phyloP scores from a whole-genome alignment of 2,797 vertebrate genomes.

The Melanotaenia pygmaea region DNA sequence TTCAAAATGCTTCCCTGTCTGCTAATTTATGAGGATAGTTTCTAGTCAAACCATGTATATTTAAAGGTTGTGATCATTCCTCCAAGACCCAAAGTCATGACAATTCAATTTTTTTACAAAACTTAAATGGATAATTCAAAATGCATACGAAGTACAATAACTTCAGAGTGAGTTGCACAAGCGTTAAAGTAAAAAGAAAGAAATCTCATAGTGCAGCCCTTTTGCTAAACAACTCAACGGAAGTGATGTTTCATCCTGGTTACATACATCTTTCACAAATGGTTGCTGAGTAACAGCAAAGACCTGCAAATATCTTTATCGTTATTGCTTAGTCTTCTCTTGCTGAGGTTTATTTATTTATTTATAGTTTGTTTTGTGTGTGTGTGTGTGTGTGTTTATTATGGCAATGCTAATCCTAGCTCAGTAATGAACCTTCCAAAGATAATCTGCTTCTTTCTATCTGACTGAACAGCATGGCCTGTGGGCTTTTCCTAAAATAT shows the following conservation, averaged over 20 bases:
- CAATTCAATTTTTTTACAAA: background rate
- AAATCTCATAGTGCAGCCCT: background rate
- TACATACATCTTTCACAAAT: background rate
- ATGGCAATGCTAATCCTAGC: background rate
- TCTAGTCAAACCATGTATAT: background rate
- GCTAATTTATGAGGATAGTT: background rate
- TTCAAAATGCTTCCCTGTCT: slow-evolving; percentile 45
- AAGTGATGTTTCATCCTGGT: slow-evolving; percentile 35
- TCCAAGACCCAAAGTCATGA: fast-evolving
- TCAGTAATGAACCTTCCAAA: slow-evolving; percentile 19
- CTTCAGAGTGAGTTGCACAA: background rate
- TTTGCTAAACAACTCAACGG: slow-evolving; percentile 2
- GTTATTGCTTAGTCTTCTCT: background rate
- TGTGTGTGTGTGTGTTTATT: background rate
- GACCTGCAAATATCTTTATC: background rate
- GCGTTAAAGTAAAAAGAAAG: background rate
- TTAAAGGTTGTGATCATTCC: background rate
- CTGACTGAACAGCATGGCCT: background rate
- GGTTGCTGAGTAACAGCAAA: slow-evolving; percentile 17
- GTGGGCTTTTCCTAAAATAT: slow-evolving; percentile 23
- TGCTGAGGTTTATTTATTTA: background rate
- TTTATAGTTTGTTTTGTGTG: background rate
- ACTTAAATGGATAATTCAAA: background rate
- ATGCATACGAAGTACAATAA: background rate
- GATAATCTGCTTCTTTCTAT: slow-evolving; percentile 25